Evolutionary conservation across 2,888 invertebrate genomes (phyloP).

Genomic region (Volucella inflata): DNA sequence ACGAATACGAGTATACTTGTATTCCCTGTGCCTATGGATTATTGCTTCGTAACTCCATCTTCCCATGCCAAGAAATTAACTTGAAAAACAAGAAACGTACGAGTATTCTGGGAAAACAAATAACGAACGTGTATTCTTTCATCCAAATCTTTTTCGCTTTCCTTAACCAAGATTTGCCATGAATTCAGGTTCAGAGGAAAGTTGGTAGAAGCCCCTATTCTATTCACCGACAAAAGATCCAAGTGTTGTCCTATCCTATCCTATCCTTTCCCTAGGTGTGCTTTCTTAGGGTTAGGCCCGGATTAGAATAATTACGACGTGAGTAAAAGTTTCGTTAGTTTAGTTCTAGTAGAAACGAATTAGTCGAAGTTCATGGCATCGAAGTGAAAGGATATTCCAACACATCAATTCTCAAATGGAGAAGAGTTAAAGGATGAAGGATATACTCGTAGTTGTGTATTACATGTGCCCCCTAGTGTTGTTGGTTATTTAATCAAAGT

Average conservation of each 20-base stretch:
- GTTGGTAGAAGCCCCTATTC: neutral
- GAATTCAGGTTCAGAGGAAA: no score
- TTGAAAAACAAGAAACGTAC: constrained; percentile 36
- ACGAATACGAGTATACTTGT: neutral
- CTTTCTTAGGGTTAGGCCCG: neutral
- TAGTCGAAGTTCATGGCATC: constrained; percentile 3
- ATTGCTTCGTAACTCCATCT: neutral
- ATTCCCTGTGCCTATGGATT: neutral
- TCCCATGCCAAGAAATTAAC: neutral
- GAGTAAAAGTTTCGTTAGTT: constrained; percentile 26
- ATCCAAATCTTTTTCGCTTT: constrained; percentile 17
- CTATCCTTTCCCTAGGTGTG: neutral
- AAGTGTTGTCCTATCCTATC: neutral
- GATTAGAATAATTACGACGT: constrained; percentile 24
- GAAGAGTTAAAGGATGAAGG: neutral
- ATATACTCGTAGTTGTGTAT: no score
- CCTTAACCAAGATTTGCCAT: neutral
- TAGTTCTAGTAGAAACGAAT: constrained; percentile 7
- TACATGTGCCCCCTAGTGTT: neutral
- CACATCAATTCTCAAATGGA: neutral
- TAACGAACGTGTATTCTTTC: constrained; percentile 27
- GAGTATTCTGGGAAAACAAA: constrained; percentile 27
- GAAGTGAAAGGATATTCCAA: neutral
- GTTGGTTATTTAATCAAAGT: constrained; percentile 17
- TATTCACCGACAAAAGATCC: neutral